Evolutionary conservation across 2,113 vertebrate species (phyloP).

Genomic region (Circaetus cinerascens): DNA sequence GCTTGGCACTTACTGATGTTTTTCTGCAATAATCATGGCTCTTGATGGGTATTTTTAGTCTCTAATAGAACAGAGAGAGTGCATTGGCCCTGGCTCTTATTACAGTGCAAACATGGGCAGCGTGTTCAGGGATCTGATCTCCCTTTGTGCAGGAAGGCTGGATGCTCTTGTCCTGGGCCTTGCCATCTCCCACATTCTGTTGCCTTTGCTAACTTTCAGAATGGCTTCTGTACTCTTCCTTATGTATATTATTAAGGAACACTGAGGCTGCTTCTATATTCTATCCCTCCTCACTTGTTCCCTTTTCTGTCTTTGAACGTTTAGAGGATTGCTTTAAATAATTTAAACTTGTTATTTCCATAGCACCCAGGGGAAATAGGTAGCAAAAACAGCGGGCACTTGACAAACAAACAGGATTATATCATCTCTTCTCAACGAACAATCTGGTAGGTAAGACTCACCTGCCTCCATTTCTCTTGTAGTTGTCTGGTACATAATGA

Average conservation of each 20-base stretch:
- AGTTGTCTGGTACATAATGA: conserved; percentile 98
- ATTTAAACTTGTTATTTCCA: neutral
- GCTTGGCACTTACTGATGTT: neutral
- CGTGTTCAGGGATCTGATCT: neutral
- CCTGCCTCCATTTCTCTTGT: conserved; percentile 95
- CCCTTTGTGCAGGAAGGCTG: neutral
- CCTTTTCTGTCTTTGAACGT: neutral
- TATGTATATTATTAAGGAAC: neutral
- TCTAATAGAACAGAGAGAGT: neutral
- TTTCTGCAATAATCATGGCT: neutral
- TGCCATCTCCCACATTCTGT: neutral
- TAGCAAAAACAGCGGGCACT: neutral
- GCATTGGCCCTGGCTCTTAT: neutral
- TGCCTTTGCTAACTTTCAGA: neutral
- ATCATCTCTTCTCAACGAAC: neutral
- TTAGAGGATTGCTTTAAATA: neutral
- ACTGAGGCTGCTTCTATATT: neutral
- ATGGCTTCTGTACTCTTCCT: neutral
- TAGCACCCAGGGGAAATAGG: neutral
- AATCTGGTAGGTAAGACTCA: conserved; percentile 51
- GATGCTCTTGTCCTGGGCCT: neutral
- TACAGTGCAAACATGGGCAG: rapidly evolving
- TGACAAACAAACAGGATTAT: neutral
- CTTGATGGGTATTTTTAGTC: neutral
- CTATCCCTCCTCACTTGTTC: neutral